A percentile compares a stretch with the other conserved stretches of the same genome.
These are phyloP conservation scores for Microcebus lehilahytsara DNA, from an alignment of 2,113 vertebrate species.

Conservation along the genomic window DNA sequence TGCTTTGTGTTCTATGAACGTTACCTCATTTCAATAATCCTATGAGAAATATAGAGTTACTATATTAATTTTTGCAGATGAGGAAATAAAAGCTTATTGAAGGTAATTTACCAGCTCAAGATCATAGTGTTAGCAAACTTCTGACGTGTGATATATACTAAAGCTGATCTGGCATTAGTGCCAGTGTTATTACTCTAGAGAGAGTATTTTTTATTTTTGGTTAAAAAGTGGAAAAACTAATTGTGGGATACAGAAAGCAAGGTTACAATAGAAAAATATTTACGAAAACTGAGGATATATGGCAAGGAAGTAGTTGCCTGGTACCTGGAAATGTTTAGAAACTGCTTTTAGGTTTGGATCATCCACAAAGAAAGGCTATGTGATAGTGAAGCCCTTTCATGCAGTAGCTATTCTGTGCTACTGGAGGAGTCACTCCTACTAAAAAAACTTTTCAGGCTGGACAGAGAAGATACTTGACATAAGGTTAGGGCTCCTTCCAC, in stretches of 20 bases:
- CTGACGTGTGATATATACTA: background rate
- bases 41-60: background rate
- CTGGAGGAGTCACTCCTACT: background rate
- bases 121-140: background rate
- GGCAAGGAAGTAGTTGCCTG: background rate
- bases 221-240: background rate
- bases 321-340: background rate
- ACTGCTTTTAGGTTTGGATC: background rate
- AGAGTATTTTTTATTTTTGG: background rate
- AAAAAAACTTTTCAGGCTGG: background rate
- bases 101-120: background rate
- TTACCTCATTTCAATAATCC: background rate
- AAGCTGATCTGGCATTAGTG: background rate
- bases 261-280: background rate
- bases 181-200: background rate
- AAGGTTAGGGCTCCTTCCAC: background rate
- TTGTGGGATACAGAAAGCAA: background rate
- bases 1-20: background rate
- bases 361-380: background rate
- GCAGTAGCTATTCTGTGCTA: background rate
- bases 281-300: background rate
- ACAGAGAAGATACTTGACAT: background rate
- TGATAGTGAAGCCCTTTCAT: background rate
- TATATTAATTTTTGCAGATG: background rate
- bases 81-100: background rate